Conservation (phyloP, 2,888 invertebrate species). For the Nemoura dubitans region DNA sequence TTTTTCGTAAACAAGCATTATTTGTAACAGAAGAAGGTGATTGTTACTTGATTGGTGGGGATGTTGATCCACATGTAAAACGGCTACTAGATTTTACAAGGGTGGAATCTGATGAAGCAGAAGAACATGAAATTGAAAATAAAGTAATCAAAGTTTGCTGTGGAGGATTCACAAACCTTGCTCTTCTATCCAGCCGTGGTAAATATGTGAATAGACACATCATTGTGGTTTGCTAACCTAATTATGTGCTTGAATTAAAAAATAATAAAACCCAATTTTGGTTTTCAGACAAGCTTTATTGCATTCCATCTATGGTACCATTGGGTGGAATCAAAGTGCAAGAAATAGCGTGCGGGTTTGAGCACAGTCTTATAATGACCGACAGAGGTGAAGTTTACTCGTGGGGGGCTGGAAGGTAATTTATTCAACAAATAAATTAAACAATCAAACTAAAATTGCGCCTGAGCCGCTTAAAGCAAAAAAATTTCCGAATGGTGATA, state of each 20-base stretch:
- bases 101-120: slow-evolving; percentile 45
- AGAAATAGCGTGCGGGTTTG: slow-evolving; percentile 79
- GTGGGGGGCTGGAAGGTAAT: slow-evolving; percentile 85
- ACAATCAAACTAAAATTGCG: neutral
- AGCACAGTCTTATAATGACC: slow-evolving; percentile 79
- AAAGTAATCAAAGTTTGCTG: slow-evolving; percentile 61
- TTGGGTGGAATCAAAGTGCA: slow-evolving; percentile 65
- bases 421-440: slow-evolving; percentile 24
- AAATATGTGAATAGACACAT: neutral
- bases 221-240: slow-evolving; percentile 2
- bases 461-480: too few relatives aligned
- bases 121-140: slow-evolving; percentile 49
- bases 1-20: slow-evolving; percentile 49
- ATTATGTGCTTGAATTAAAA: neutral
- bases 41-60: slow-evolving; percentile 49
- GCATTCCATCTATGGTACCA: slow-evolving; percentile 69
- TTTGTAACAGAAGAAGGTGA: slow-evolving; percentile 51
- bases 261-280: too few relatives aligned
- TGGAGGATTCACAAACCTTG: slow-evolving; percentile 62
- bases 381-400: slow-evolving; percentile 77
- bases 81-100: slow-evolving; percentile 50
- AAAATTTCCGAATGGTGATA: too few relatives aligned
- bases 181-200: slow-evolving; percentile 54
- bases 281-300: slow-evolving; percentile 60
- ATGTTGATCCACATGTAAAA: slow-evolving; percentile 47